These are phyloP conservation scores for Caenorhabditis plicata DNA, from an alignment of 2,888 invertebrate species.

Conservation along the genomic window DNA sequence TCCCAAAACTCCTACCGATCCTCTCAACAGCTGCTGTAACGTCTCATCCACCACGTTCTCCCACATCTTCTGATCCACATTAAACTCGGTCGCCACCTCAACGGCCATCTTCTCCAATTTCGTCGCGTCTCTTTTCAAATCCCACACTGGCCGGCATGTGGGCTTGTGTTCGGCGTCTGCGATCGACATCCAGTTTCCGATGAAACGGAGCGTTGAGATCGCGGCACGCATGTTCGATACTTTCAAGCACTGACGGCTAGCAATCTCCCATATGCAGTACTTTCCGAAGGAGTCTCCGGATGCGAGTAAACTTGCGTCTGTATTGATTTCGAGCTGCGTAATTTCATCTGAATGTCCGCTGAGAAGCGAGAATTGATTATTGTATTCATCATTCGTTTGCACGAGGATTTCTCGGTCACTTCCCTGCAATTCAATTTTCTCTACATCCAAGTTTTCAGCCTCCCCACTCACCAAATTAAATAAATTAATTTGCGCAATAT, in stretches of 20 bases:
- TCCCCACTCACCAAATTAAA: constrained; percentile 19
- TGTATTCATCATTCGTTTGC: constrained; percentile 36
- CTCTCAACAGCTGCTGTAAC: constrained; percentile 17
- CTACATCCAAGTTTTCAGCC: no score
- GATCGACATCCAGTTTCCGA: constrained; percentile 24
- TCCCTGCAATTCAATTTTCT: constrained; percentile 22
- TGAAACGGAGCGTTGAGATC: constrained; percentile 32
- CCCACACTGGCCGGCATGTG: constrained; percentile 14
- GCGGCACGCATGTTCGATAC: constrained; percentile 12
- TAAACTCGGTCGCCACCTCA: constrained; percentile 14
- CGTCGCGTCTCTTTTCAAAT: constrained; percentile 16
- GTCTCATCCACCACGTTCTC: constrained; percentile 12
- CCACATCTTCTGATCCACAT: constrained; percentile 15
- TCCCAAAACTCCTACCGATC: constrained; percentile 6
- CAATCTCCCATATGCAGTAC: constrained; percentile 57
- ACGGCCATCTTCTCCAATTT: constrained; percentile 15
- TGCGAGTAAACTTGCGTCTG: constrained; percentile 53
- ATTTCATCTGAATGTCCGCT: constrained; percentile 43
- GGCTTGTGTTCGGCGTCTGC: background rate
- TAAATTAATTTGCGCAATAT: constrained; percentile 47
- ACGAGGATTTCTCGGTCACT: constrained; percentile 27
- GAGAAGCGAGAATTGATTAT: constrained; percentile 32
- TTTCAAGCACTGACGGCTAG: constrained; percentile 53
- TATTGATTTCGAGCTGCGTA: constrained; percentile 32
- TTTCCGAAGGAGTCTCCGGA: constrained; percentile 49